Conservation (phyloP, 2,888 invertebrate genomes). For the Myopa tessellatipennis region DNA sequence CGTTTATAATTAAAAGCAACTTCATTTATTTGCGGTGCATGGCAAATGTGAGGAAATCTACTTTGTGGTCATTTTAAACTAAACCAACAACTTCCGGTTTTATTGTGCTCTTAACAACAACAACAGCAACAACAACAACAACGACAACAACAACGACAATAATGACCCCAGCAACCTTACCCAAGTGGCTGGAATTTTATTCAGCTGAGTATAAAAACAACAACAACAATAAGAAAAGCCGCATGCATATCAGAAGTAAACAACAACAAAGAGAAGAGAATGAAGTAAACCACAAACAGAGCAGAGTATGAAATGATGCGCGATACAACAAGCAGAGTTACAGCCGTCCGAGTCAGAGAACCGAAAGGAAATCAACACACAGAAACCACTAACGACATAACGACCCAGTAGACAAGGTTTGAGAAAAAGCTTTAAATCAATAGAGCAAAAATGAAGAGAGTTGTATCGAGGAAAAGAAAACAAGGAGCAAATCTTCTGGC, state of each 20-base stretch:
- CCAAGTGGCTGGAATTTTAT: neutral
- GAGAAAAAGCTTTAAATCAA: no score
- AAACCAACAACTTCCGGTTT: constrained; percentile 18
- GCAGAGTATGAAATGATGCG: neutral
- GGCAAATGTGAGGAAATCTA: constrained; percentile 15
- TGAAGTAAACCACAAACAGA: neutral
- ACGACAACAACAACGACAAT: neutral
- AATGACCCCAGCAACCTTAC: neutral
- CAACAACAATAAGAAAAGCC: neutral
- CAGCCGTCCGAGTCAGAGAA: no score
- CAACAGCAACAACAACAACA: constrained; percentile 6
- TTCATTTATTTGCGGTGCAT: constrained; percentile 25
- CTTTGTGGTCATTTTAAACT: constrained; percentile 24
- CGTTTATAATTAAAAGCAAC: constrained; percentile 17
- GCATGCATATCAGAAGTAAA: neutral
- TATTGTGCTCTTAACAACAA: constrained; percentile 8
- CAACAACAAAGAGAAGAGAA: neutral
- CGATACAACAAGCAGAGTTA: neutral
- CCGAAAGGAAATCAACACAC: neutral
- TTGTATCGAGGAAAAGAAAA: no score
- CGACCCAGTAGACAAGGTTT: neutral
- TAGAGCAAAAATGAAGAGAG: no score
- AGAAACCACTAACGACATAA: neutral
- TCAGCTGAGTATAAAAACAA: neutral
- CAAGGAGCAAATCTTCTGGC: no score